Evolutionary conservation across 2,113 vertebrate genomes (phyloP), one percentile per base, ranked within the genome.

Genomic region (Callospermophilus lateralis): DNA sequence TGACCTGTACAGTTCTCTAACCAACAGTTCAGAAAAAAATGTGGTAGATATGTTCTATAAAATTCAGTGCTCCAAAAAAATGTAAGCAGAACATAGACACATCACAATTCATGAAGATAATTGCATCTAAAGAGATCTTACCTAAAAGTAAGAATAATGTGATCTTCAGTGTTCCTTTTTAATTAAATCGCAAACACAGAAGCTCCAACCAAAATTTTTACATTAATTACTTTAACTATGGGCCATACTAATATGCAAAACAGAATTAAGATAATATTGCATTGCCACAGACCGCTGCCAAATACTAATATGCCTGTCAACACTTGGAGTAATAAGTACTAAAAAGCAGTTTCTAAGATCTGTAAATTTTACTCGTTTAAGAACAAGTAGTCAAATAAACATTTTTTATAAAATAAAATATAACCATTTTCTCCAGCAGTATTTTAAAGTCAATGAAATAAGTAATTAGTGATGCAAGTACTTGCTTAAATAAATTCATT

Each of bases 401-500:
- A 53, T 28, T 28, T 92, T 94, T 88, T 76, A 86, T n/a, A 24
- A 90, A 90, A 51, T 70, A 81, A 95, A 92, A 65, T 26, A 65
- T 61, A 93, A 68, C 1, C 28, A 84, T 48, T 93, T 73, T 76
- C 53, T 55, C 68, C 5, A 68, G 48, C 42, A 79, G 32, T 34
- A 53, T 93, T 89, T 92, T 84, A 65, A 96, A 95, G 77, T 12
- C 19, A 94, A 76, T 45, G 16, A 89, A 81, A 45, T 86, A 77
- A 80, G n/a, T 45, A 79, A 91, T 73, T n/a, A 87, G 48, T 30
- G 51, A 89, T 79, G 17, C 63, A 96, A 92, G 89, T 45, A 48
- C 9, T 65, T 96, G 34, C 48, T 84, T 95, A 85, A 90, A 39
- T 86, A 24, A 94, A 91, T 70, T 93, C 70, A 81, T 87, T 88